Conservation (phyloP, 2,888 invertebrate species). For the Ecdyonurus torrentis region DNA sequence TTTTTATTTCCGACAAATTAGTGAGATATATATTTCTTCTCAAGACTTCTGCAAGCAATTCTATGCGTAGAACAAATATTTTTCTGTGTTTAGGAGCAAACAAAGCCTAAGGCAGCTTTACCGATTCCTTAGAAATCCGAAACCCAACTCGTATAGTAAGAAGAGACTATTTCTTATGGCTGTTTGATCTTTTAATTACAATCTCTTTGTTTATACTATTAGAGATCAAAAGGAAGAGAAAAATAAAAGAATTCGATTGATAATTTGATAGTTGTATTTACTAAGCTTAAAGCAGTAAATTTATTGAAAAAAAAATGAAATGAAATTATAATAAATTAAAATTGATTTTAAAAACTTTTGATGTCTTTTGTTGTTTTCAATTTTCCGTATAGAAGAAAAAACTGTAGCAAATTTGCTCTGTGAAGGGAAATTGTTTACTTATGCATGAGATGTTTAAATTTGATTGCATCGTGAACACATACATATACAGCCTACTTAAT, state of each 20-base stretch:
- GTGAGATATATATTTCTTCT: not conserved
- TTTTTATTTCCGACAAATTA: not conserved
- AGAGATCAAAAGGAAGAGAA: not conserved
- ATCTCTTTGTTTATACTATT: conserved; percentile 1
- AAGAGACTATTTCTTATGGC: not conserved
- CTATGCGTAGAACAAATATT: not conserved
- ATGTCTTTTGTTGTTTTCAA: too few relatives aligned
- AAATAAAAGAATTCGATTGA: not conserved
- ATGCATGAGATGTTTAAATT: too few relatives aligned
- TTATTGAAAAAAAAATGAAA: too few relatives aligned
- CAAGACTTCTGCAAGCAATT: not conserved
- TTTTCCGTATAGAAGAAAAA: too few relatives aligned
- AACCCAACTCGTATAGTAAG: not conserved
- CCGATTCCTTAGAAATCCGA: not conserved
- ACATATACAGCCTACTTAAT: too few relatives aligned
- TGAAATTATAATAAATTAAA: too few relatives aligned
- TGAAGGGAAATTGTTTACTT: too few relatives aligned
- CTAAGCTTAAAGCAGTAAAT: too few relatives aligned
- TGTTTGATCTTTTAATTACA: conserved; percentile 3
- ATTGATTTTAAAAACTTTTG: too few relatives aligned
- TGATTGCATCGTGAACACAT: too few relatives aligned
- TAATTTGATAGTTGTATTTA: too few relatives aligned
- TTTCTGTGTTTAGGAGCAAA: not conserved
- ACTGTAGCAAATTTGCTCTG: too few relatives aligned
- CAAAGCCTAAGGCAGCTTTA: not conserved